A percentile compares a stretch with the other conserved stretches of the same genome.
phyloP scores from a whole-genome alignment of 1,140 invertebrate species.

The Aphidius ervi region DNA sequence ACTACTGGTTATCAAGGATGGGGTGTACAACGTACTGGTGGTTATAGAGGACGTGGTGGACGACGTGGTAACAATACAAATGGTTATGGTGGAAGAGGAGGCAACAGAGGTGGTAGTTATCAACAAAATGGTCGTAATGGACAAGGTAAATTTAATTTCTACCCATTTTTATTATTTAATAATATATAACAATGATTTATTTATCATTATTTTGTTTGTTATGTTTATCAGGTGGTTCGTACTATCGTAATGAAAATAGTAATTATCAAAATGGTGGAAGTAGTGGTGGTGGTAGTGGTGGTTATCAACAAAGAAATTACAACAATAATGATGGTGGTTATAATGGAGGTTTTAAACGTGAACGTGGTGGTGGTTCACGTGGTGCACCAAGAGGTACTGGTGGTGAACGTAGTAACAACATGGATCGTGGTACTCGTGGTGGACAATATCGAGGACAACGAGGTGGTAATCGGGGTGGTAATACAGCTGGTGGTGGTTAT shows the following conservation, averaged over 20 bases:
- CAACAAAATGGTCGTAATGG: slow-evolving; percentile 49
- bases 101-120: slow-evolving; percentile 41
- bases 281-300: slow-evolving; percentile 44
- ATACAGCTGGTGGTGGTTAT: slow-evolving; percentile 28
- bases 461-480: slow-evolving; percentile 30
- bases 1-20: slow-evolving; percentile 40
- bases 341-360: slow-evolving; percentile 31
- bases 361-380: slow-evolving; percentile 17
- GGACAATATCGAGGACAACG: slow-evolving; percentile 42
- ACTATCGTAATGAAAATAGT: slow-evolving; percentile 42
- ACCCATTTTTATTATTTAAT: neutral
- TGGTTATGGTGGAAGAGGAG: slow-evolving; percentile 42
- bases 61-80: slow-evolving; percentile 46
- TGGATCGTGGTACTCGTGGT: slow-evolving; percentile 34
- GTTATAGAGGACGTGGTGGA: slow-evolving; percentile 44
- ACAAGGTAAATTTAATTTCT: slow-evolving; percentile 34
- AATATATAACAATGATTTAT: neutral
- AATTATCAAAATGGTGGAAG: slow-evolving; percentile 48
- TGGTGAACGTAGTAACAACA: slow-evolving; percentile 26
- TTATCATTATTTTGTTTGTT: neutral
- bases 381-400: slow-evolving; percentile 22
- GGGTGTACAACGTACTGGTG: slow-evolving; percentile 42
- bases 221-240: slow-evolving; percentile 32
- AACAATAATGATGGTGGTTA: slow-evolving; percentile 39
- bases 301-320: slow-evolving; percentile 45